These are phyloP conservation scores for Onychomys arenicola DNA, from an alignment of 2,797 vertebrate species.

Conservation along the genomic window DNA sequence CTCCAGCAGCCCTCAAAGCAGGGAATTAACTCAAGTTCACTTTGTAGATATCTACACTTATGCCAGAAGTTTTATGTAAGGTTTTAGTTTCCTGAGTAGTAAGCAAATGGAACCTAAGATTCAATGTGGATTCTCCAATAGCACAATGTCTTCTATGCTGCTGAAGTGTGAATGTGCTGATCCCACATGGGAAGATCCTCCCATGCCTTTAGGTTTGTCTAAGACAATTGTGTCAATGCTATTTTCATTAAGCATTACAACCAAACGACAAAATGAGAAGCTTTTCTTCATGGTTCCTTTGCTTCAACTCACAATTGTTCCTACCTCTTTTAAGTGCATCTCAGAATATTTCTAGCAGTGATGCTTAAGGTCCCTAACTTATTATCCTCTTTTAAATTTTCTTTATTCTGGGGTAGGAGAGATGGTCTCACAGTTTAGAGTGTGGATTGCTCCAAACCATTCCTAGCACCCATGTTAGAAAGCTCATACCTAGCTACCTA, in stretches of 20 bases:
- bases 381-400: neutral
- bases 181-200: neutral
- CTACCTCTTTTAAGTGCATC: neutral
- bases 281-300: neutral
- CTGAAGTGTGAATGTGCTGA: neutral
- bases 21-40: neutral
- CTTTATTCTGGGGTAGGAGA: neutral
- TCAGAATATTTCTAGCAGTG: neutral
- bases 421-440: neutral
- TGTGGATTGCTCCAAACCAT: neutral
- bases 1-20: neutral
- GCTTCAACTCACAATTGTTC: neutral
- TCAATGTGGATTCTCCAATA: neutral
- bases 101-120: neutral
- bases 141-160: neutral
- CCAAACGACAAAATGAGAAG: neutral
- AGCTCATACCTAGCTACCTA: neutral
- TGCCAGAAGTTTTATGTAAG: neutral
- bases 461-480: neutral
- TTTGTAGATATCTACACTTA: neutral
- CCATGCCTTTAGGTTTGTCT: neutral
- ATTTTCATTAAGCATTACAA: neutral
- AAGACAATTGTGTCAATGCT: neutral
- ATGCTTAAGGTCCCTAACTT: neutral
- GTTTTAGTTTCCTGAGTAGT: neutral